phyloP scores from a whole-genome alignment of 1,140 invertebrate species.

The Grapholita molesta region DNA sequence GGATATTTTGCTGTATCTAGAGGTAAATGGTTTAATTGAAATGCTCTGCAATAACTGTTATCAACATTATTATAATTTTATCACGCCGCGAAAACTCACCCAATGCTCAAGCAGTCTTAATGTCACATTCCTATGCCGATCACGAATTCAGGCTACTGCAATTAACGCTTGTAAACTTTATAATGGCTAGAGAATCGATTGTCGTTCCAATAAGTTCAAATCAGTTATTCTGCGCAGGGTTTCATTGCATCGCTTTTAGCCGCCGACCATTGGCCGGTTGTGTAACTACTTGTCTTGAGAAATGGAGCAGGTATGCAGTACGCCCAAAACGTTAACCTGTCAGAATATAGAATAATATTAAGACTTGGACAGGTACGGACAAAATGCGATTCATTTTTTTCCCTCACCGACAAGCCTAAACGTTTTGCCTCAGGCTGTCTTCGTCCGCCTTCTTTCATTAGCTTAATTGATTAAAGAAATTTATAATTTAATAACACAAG shows the following conservation, averaged over 20 bases:
- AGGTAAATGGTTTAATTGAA: background rate
- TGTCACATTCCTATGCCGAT: slow-evolving; percentile 6
- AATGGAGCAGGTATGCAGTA: slow-evolving; percentile 55
- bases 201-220: slow-evolving; percentile 40
- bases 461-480: too few species aligned
- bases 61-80: background rate
- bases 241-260: slow-evolving; percentile 47
- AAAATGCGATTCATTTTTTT: background rate
- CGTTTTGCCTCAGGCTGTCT: background rate
- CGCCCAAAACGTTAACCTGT: slow-evolving; percentile 24
- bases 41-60: background rate
- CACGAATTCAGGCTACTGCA: slow-evolving; percentile 14
- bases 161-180: slow-evolving; percentile 16
- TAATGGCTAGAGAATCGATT: slow-evolving; percentile 16
- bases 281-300: slow-evolving; percentile 44
- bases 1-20: background rate
- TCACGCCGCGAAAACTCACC: background rate
- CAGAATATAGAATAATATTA: background rate
- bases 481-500: too few species aligned
- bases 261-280: slow-evolving; percentile 53
- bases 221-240: slow-evolving; percentile 45
- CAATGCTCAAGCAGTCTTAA: background rate
- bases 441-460: background rate
- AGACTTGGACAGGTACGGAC: background rate
- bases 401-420: background rate